phyloP scores from a whole-genome alignment of 2,797 vertebrate species.

The Pangasius sanitwongsei region DNA sequence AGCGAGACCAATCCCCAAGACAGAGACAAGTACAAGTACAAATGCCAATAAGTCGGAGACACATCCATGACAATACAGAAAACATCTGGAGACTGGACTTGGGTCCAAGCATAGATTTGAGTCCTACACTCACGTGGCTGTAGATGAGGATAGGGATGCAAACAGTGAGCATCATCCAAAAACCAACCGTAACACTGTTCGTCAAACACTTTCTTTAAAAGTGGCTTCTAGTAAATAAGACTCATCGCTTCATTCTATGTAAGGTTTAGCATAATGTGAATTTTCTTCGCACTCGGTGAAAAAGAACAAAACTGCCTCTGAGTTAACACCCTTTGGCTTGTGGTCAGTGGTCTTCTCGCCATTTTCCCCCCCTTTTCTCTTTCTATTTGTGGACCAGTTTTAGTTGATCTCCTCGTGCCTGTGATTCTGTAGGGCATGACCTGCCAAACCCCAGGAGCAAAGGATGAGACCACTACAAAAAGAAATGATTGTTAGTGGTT shows the following conservation, averaged over 20 bases:
- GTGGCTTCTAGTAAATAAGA: too few relatives aligned
- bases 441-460: constrained; percentile 11
- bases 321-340: constrained; percentile 32
- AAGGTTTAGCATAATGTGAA: not conserved
- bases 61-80: not conserved
- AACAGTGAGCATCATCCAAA: not conserved
- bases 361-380: not conserved
- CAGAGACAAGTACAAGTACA: not conserved
- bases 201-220: not conserved
- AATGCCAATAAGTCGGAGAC: not conserved
- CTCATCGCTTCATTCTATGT: too few relatives aligned
- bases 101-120: not conserved
- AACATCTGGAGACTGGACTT: not conserved
- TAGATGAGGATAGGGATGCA: not conserved
- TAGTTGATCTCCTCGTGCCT: constrained; percentile 11
- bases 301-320: not conserved
- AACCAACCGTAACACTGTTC: not conserved
- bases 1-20: not conserved
- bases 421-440: constrained; percentile 12
- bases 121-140: not conserved
- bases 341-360: constrained; percentile 24
- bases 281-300: not conserved
- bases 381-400: not conserved
- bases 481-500: constrained; percentile 15
- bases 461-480: constrained; percentile 27